Evolutionary conservation across 2,797 vertebrate species (phyloP).

Genomic region (Sebastes hopkinsi): DNA sequence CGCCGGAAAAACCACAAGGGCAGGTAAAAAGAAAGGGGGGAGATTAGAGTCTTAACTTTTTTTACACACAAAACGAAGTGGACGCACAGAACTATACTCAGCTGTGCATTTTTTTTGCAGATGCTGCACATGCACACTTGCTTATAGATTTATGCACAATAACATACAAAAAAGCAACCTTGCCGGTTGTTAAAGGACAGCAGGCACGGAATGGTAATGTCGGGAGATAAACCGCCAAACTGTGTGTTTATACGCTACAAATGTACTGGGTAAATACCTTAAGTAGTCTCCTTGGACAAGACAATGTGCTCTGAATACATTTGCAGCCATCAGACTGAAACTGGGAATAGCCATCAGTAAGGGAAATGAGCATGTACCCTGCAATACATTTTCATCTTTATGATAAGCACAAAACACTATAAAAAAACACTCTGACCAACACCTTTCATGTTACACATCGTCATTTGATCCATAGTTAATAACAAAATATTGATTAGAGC

Average conservation of each 20-base stretch:
- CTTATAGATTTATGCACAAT: background rate
- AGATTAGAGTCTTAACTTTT: slow-evolving; percentile 44
- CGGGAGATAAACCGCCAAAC: slow-evolving; percentile 5
- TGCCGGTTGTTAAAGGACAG: background rate
- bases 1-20: slow-evolving; percentile 55
- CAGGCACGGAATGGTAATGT: background rate
- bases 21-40: slow-evolving; percentile 42
- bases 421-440: background rate
- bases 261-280: slow-evolving; percentile 24
- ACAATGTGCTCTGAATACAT: slow-evolving; percentile 20
- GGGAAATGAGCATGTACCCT: background rate
- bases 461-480: background rate
- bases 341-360: background rate
- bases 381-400: background rate
- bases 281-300: slow-evolving; percentile 25
- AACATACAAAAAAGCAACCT: background rate
- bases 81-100: background rate
- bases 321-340: slow-evolving; percentile 5
- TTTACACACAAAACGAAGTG: slow-evolving; percentile 11
- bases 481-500: background rate
- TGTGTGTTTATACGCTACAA: slow-evolving; percentile 24
- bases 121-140: background rate
- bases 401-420: background rate
- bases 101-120: background rate
- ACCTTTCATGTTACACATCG: background rate